phyloP scores from a whole-genome alignment of 2,888 invertebrate genomes.

The Melolontha melolontha region DNA sequence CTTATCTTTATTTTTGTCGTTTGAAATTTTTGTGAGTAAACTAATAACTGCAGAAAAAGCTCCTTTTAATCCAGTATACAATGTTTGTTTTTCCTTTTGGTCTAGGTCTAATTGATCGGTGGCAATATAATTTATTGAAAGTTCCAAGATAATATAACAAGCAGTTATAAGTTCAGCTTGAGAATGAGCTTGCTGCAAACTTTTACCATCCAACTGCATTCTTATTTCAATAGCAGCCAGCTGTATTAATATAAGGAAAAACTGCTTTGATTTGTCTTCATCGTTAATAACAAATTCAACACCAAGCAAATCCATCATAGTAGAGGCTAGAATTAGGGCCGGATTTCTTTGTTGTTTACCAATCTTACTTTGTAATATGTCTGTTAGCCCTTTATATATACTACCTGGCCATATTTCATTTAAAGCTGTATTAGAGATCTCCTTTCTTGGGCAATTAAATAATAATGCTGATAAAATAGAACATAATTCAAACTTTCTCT shows the following conservation, averaged over 20 bases:
- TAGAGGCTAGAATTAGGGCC: conserved; percentile 85
- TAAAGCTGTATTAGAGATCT: conserved; percentile 72
- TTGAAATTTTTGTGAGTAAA: conserved; percentile 78
- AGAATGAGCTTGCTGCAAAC: conserved; percentile 81
- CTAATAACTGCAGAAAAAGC: conserved; percentile 86
- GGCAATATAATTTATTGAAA: conserved; percentile 83
- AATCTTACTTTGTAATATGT: conserved; percentile 88
- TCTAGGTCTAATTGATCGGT: conserved; percentile 86
- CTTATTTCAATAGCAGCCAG: conserved; percentile 92
- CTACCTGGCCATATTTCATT: conserved; percentile 86
- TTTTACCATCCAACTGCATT: conserved; percentile 92
- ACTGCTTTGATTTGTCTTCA: conserved; percentile 83
- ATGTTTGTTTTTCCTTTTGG: conserved; percentile 90
- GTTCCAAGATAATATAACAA: conserved; percentile 85
- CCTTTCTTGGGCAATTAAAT: conserved; percentile 77
- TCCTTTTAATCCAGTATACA: conserved; percentile 90
- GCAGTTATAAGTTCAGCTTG: conserved; percentile 84
- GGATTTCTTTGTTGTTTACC: conserved; percentile 91
- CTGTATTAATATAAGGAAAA: conserved; percentile 85
- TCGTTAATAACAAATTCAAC: conserved; percentile 87
- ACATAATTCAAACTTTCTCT: conserved; percentile 90
- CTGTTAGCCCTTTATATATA: conserved; percentile 83
- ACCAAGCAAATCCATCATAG: conserved; percentile 83
- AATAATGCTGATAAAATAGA: conserved; percentile 81
- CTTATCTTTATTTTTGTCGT: conserved; percentile 79